Evolutionary conservation across 2,888 invertebrate genomes (phyloP).

Genomic region (Drosophila longiperda): DNA sequence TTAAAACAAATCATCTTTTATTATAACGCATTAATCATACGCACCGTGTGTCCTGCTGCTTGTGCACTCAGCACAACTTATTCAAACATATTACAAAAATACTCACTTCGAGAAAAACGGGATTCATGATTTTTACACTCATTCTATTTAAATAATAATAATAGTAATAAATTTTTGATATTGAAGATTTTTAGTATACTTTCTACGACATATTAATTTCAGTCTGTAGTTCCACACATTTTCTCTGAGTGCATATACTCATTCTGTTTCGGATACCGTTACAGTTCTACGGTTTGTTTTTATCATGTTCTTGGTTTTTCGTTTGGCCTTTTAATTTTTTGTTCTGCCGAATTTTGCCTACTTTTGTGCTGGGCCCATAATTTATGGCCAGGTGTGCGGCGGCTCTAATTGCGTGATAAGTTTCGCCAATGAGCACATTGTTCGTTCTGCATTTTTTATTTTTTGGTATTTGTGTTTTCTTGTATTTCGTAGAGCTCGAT

Average conservation of each 20-base stretch:
- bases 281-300: slow-evolving; percentile 19
- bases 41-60: slow-evolving; percentile 49
- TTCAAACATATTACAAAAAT: slow-evolving; percentile 28
- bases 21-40: slow-evolving; percentile 77
- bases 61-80: slow-evolving; percentile 25
- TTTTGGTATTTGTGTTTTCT: slow-evolving; percentile 2
- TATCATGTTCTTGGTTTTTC: slow-evolving; percentile 25
- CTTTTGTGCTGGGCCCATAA: slow-evolving; percentile 64
- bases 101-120: neutral
- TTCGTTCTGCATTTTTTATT: slow-evolving; percentile 14
- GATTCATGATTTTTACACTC: neutral
- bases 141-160: neutral
- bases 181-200: neutral
- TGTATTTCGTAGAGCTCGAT: slow-evolving; percentile 30
- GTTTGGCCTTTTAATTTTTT: slow-evolving; percentile 66
- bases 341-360: slow-evolving; percentile 37
- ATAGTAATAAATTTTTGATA: neutral
- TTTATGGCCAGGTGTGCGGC: slow-evolving; percentile 70
- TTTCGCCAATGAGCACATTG: slow-evolving; percentile 67
- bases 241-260: slow-evolving; percentile 1
- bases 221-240: neutral
- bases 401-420: slow-evolving; percentile 79
- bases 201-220: neutral
- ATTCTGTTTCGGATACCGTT: slow-evolving; percentile 2
- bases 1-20: slow-evolving; percentile 79